Base-by-base conservation (phyloP, 2,888 invertebrate species). In the Coelopa pilipes region DNA sequence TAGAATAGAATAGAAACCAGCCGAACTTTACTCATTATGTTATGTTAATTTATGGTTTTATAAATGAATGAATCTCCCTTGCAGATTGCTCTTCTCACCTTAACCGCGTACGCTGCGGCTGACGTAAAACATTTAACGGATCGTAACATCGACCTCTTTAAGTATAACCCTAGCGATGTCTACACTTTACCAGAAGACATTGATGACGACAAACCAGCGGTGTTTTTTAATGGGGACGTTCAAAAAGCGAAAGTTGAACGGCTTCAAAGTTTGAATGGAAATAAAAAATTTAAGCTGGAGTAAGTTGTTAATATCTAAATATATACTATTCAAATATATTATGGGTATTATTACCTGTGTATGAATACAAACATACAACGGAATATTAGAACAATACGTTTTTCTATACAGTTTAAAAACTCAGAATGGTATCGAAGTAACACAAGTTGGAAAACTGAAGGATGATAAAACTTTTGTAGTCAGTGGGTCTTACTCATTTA, bases 381-480 rank as follows among this genome's bases (percentile, higher is more conserved):
- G 1, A 17, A 57, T 57, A 57, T 57, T 12, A 19, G 19, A 57
- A 57, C 57, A 57, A 57, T 47, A 24, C 34, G 65, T 17, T 66
- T 62, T n/a, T 24, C 57, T 68, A 78, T 79, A 11, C 57, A 88
- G 88, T 71, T 75, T 87, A 68, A 84, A 84, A 79, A 88, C 88
- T 19, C 86, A 88, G 79, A 88, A 88, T 68, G 88, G 88, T 55
- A 88, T 88, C 74, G 85, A 87, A 71, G 82, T 87, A 17, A 82
- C 81, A 75, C 85, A 85, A 80, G 87, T 87, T 66, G 88, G 88
- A 46, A 87, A 87, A 78, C 76, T 88, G 70, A 88, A 82, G 78
- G 88, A 88, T 76, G 81, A 82, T 67, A 87, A 88, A 76, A 88
- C 88, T 7, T 88, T 88, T 70, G 86, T 88, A 73, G 87, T 88